Percentiles rank a stretch among this genome's conserved stretches.
Conservation (phyloP, 2,888 invertebrate genomes). For the Alloscopus bannaensis region DNA sequence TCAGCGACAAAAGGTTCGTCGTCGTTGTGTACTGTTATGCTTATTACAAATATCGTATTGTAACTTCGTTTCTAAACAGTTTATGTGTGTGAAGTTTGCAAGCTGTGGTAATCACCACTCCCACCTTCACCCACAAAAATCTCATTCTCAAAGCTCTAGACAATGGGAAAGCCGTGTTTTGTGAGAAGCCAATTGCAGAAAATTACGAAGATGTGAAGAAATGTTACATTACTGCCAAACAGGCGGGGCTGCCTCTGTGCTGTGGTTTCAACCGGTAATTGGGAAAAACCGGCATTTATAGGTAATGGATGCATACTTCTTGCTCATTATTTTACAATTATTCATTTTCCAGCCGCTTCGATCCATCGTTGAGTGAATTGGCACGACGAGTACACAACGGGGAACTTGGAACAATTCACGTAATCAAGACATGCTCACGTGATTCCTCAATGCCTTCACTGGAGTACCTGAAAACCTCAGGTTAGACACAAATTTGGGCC, state of each 20-base stretch:
- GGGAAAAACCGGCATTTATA: background rate
- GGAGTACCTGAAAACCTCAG: constrained; percentile 80
- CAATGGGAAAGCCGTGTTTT: constrained; percentile 81
- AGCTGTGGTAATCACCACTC: constrained; percentile 79
- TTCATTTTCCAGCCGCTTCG: constrained; percentile 80
- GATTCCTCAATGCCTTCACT: constrained; percentile 82
- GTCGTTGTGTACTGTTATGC: too few relatives aligned
- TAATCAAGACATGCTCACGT: constrained; percentile 81
- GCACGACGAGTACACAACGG: constrained; percentile 78
- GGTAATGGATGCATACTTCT: background rate
- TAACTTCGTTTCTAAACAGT: too few relatives aligned
- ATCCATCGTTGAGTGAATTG: constrained; percentile 79
- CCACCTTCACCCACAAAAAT: constrained; percentile 80
- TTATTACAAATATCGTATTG: too few relatives aligned
- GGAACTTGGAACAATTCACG: constrained; percentile 81
- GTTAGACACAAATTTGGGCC: too few relatives aligned
- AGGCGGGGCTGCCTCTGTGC: constrained; percentile 79
- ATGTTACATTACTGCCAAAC: constrained; percentile 80
- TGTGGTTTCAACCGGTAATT: constrained; percentile 80
- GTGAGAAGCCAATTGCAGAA: constrained; percentile 83
- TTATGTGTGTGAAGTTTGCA: constrained; percentile 75
- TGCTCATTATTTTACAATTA: background rate
- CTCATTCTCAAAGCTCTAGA: constrained; percentile 78
- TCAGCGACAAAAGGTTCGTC: constrained; percentile 78
- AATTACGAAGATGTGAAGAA: constrained; percentile 78